phyloP scores from a whole-genome alignment of 1,140 invertebrate genomes.

The Macrotrachela quadricornifera region DNA sequence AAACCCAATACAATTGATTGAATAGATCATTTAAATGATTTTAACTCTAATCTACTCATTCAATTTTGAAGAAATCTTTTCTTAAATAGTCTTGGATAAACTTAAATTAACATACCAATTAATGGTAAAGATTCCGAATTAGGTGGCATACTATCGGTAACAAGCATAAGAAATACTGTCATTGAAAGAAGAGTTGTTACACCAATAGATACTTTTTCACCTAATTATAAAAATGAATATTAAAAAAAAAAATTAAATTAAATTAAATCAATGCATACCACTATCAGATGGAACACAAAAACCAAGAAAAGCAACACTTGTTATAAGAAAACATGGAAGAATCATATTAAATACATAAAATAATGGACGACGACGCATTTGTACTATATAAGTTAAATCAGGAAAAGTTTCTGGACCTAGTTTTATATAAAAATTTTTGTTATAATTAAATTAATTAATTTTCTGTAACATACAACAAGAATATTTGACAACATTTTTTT shows the following conservation, averaged over 20 bases:
- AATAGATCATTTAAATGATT: too few relatives aligned
- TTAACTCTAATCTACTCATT: too few relatives aligned
- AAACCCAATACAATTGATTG: too few relatives aligned
- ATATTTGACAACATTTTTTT: slow-evolving; percentile 46
- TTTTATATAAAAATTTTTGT: too few relatives aligned
- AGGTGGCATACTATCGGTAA: slow-evolving; percentile 27
- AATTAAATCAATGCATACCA: slow-evolving; percentile 42
- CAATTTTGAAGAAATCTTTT: too few relatives aligned
- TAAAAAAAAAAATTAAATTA: not conserved
- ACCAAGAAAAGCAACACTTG: slow-evolving; percentile 50
- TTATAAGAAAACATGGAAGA: slow-evolving; percentile 58
- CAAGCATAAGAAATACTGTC: slow-evolving; percentile 29
- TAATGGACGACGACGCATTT: slow-evolving; percentile 44
- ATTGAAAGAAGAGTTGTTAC: slow-evolving; percentile 25
- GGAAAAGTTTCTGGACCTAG: slow-evolving; percentile 19
- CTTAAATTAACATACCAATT: slow-evolving; percentile 14
- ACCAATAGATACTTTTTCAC: slow-evolving; percentile 28
- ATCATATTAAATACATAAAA: slow-evolving; percentile 68
- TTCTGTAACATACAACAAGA: slow-evolving; percentile 38
- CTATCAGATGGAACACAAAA: slow-evolving; percentile 75
- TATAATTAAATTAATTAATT: too few relatives aligned
- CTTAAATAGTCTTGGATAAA: too few relatives aligned
- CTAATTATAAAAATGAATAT: not conserved
- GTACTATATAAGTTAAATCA: slow-evolving; percentile 32
- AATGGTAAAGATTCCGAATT: slow-evolving; percentile 24